Evolutionary conservation across 2,888 invertebrate species (phyloP), one percentile per base, ranked within the genome.

Genomic region (Rhagium mordax): DNA sequence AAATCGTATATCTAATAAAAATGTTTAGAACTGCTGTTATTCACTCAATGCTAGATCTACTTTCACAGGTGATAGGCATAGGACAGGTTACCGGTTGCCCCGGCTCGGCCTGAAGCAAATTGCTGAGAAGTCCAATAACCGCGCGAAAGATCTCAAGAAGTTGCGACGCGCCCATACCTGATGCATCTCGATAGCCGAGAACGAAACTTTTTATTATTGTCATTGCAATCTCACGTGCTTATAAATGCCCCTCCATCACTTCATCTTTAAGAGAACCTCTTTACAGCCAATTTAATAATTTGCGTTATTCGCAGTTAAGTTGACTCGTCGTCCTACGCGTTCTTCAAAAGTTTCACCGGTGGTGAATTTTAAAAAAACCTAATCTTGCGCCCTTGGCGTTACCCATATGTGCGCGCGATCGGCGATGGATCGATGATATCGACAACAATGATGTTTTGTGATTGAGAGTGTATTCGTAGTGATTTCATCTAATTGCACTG

Each of bases 231-330:
- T 70, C 70, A 70, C 64, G 71, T 66, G 71, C 60, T 64, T 53
- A 5, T 13, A 10, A 20, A 21, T 48, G 60, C 74, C 76, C 76
- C 78, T 65, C 76, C 72, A 69, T 67, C 62, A 27, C 74, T 65
- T 21, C 59, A 33, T 72, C 79, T 65, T 66, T 72, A 79, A 84
- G 79, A 83, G 81, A 82, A 78, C 81, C 81, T 84, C 84, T 84
- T 83, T 83, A 81, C 82, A 79, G 79, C 83, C 85, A 85, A 86
- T 86, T 86, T 85, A 85, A 79, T 82, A 86, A 86, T 85, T 85
- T 86, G 85, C 83, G 83, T 84, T 84, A 83, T 85, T 84, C 83
- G 83, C 82, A 82, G 77, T 77, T 77, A 72, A 64, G 70, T 74
- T 62, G 67, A 64, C 68, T 24, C 67, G 51, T 21, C 74, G 70